Conservation (phyloP, 1,140 invertebrate genomes). For the Ericerus pela region DNA sequence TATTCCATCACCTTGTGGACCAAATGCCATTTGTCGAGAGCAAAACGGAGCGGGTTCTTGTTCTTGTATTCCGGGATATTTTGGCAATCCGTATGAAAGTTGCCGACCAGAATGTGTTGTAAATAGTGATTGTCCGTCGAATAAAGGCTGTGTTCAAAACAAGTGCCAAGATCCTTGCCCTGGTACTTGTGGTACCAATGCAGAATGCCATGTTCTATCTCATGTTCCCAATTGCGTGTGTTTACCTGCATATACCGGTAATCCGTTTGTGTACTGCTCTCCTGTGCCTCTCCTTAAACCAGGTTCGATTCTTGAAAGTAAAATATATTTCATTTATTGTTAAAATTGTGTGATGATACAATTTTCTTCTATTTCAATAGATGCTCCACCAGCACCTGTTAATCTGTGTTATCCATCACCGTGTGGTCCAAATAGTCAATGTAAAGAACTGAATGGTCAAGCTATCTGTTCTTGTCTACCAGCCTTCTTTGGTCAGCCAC, state of each 20-base stretch:
- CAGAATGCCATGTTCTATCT: conserved; percentile 49
- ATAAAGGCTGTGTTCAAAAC: conserved; percentile 56
- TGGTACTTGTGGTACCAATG: conserved; percentile 55
- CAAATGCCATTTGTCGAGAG: conserved; percentile 53
- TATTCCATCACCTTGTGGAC: conserved; percentile 52
- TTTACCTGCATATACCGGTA: conserved; percentile 39
- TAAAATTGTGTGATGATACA: not conserved
- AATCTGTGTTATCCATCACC: conserved; percentile 49
- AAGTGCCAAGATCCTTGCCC: conserved; percentile 66
- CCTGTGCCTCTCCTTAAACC: not conserved
- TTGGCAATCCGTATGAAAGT: conserved; percentile 56
- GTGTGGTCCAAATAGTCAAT: conserved; percentile 52
- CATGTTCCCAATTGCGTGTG: conserved; percentile 51
- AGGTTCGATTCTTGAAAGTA: too few relatives aligned
- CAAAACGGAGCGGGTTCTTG: conserved; percentile 49
- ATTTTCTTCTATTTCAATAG: conserved; percentile 15
- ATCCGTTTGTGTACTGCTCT: conserved; percentile 46
- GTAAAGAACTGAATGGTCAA: conserved; percentile 39
- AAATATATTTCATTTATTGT: not conserved
- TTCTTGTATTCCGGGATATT: conserved; percentile 51
- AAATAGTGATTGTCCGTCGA: conserved; percentile 52
- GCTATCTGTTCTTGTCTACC: conserved; percentile 44
- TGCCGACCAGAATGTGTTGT: conserved; percentile 61
- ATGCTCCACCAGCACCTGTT: conserved; percentile 27
- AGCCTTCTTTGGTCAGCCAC: conserved; percentile 49